Base-by-base conservation (phyloP, 2,113 vertebrate species). In the Vireo altiloquus region DNA sequence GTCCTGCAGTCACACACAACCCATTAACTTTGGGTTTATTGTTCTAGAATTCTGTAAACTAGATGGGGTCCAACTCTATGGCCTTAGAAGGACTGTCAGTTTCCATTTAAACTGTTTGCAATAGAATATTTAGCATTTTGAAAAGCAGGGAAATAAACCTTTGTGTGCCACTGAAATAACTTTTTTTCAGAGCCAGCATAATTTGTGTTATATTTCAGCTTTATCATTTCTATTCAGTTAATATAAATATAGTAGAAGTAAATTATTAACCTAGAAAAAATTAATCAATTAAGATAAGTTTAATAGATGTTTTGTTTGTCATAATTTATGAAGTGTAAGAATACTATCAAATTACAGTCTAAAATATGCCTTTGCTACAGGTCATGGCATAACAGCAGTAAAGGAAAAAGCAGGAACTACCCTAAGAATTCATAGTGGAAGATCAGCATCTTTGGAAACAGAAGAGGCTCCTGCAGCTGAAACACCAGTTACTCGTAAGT, bases 401-500 rank as follows among this genome's bases (percentile, higher is more conserved):
- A 99, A 98, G 84, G 98, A 98, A 90, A 99, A 99, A 97, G 99
- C 99, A 54, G 99, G 98, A 61, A 98, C 98, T 84, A 99, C 99
- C 10, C 97, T 99, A 24, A 96, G 98, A 89, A 98, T 99, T 61
- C 98, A 98, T 47, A 97, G 92, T 22, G 57, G 95, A n/a, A 98
- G 84, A 77, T 94, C 99, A 13, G 60, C 84, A 42, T 92, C 98
- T 40, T 94, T 87, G 0, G 99, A 99, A 71, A 98, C 97, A 61
- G 89, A 97, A 87, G 98, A 98, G 68, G 78, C 89, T 37, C 90
- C 81, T 25, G 79, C 92, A 31, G 82, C 94, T 74, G 97, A 97
- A 89, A 40, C 65, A 47, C 37, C 75, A 79, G 18, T 96, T 95
- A 74, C 56, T 83, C 82, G 85, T 97, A 44, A 91, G 94, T 88